A percentile compares a stretch with the other conserved stretches of the same genome.
Conservation (phyloP, 2,888 invertebrate species). For the Orchesellides sinensis region DNA sequence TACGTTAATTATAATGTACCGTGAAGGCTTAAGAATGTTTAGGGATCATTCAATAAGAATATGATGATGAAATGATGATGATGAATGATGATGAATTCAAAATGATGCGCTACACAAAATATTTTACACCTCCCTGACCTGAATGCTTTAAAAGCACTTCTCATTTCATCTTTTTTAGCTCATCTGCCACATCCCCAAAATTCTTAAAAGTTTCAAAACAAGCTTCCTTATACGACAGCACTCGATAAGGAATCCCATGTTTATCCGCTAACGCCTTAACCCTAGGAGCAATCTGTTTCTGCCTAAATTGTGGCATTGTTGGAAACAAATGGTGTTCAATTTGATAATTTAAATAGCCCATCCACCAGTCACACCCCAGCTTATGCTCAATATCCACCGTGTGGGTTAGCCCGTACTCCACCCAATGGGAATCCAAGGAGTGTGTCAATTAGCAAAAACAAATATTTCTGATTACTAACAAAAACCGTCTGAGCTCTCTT, state of each 20-base stretch:
- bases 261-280: slow-evolving; percentile 32
- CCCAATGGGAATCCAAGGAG: slow-evolving; percentile 70
- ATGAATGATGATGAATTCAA: no score
- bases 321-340: slow-evolving; percentile 69
- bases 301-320: slow-evolving; percentile 63
- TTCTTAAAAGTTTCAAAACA: no score
- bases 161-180: no score
- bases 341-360: slow-evolving; percentile 66
- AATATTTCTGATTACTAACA: slow-evolving; percentile 68
- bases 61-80: no score
- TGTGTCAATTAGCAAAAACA: slow-evolving; percentile 70
- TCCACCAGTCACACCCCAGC: slow-evolving; percentile 54
- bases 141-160: no score
- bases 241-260: slow-evolving; percentile 26
- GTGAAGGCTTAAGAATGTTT: no score
- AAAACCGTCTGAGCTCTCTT: slow-evolving; percentile 69
- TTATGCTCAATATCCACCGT: slow-evolving; percentile 54
- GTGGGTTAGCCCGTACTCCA: slow-evolving; percentile 59
- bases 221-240: slow-evolving; percentile 19
- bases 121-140: no score
- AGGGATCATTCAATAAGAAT: no score
- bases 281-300: not conserved
- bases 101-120: no score
- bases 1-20: no score
- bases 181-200: no score